phyloP scores from a whole-genome alignment of 2,113 vertebrate genomes.

The Calonectris borealis region DNA sequence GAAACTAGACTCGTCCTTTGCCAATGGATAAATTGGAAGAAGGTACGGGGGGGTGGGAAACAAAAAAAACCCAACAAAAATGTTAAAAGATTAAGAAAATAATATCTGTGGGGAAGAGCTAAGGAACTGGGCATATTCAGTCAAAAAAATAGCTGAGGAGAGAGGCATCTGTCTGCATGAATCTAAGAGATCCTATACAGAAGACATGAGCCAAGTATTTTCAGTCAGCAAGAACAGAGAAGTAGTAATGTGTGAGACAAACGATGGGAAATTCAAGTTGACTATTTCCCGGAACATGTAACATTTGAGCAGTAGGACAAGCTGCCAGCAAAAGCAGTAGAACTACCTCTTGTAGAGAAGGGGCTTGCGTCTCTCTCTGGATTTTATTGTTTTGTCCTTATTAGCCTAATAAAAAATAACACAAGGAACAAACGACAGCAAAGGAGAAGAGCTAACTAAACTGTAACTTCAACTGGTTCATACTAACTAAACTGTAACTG shows the following conservation, averaged over 20 bases:
- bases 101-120: background rate
- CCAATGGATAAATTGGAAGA: background rate
- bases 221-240: background rate
- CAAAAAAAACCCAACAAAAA: background rate
- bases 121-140: background rate
- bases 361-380: background rate
- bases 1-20: background rate
- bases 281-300: background rate
- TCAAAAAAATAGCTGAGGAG: background rate
- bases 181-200: background rate
- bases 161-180: background rate
- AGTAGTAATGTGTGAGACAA: background rate
- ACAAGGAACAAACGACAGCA: background rate
- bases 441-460: background rate
- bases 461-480: background rate
- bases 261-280: background rate
- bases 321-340: background rate
- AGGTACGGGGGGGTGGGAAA: background rate
- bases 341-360: background rate
- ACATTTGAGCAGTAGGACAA: background rate
- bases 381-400: background rate
- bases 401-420: background rate
- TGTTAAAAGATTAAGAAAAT: background rate
- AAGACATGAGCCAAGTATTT: background rate
- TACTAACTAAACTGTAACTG: background rate